A percentile compares a stretch with the other conserved stretches of the same genome.
Evolutionary conservation across 2,113 vertebrate genomes (phyloP).

Genomic region (Odontophorus gujanensis): DNA sequence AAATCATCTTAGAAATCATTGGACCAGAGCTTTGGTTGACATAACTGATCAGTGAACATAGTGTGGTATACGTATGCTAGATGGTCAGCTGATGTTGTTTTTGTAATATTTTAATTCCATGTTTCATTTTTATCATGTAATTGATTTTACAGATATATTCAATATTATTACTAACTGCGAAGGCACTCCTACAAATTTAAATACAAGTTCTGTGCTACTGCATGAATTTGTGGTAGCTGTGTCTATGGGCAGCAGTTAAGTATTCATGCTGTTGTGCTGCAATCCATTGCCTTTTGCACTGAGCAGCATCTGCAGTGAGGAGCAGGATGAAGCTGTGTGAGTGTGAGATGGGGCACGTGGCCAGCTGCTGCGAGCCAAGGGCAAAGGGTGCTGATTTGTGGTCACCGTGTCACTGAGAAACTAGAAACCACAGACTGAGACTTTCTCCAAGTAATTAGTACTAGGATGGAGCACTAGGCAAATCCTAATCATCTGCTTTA

Average conservation of each 20-base stretch:
- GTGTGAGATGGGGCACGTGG: background rate
- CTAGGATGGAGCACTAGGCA: background rate
- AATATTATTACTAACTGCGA: background rate
- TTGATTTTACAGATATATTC: background rate
- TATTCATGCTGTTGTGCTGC: background rate
- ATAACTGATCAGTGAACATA: background rate
- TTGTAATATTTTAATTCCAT: background rate
- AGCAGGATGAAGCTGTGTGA: background rate
- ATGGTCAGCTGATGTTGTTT: background rate
- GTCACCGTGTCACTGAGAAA: background rate
- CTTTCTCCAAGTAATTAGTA: background rate
- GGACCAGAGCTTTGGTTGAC: background rate
- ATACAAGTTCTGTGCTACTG: background rate
- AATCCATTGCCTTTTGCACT: background rate
- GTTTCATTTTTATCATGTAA: background rate
- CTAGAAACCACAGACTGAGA: background rate
- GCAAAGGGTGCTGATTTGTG: background rate
- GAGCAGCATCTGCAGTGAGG: background rate
- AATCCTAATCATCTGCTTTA: background rate
- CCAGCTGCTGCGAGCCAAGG: fast-evolving
- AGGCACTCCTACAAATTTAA: background rate
- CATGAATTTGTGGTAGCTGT: background rate
- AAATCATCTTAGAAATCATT: background rate
- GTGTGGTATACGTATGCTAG: background rate
- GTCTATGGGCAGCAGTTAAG: background rate